Conservation (phyloP, 2,888 invertebrate species). For the Leucoptera coffeella region DNA sequence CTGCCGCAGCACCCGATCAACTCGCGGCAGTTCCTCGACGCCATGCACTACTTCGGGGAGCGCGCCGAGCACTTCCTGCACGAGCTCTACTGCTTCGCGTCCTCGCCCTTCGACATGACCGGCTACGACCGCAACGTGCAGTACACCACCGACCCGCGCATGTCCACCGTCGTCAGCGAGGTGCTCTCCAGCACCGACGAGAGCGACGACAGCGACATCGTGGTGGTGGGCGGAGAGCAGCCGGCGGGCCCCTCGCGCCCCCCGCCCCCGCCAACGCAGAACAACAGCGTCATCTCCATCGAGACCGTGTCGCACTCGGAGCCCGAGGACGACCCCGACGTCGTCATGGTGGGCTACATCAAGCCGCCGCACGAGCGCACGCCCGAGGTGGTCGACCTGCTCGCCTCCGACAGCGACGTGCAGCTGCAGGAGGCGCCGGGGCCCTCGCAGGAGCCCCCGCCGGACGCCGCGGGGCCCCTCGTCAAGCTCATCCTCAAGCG, state of each 20-base stretch:
- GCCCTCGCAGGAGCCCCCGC: slow-evolving; percentile 12
- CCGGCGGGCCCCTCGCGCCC: slow-evolving; percentile 15
- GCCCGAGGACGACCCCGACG: slow-evolving; percentile 46
- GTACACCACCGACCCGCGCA: slow-evolving; percentile 53
- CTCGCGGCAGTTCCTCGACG: slow-evolving; percentile 63
- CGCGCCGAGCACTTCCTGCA: slow-evolving; percentile 84
- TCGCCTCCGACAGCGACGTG: slow-evolving; percentile 51
- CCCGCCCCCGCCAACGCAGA: too few species aligned
- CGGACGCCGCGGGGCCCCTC: slow-evolving; percentile 10
- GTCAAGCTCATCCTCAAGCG: slow-evolving; percentile 14
- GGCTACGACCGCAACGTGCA: slow-evolving; percentile 70
- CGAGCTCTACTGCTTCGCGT: slow-evolving; percentile 80
- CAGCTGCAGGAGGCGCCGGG: slow-evolving; percentile 22
- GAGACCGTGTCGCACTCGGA: slow-evolving; percentile 43
- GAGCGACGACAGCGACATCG: slow-evolving; percentile 28
- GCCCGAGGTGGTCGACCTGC: slow-evolving; percentile 57
- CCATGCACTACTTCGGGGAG: slow-evolving; percentile 61
- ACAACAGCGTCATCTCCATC: slow-evolving; percentile 27
- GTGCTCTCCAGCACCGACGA: slow-evolving; percentile 30
- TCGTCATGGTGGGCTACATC: slow-evolving; percentile 58
- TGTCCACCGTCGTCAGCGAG: slow-evolving; percentile 52
- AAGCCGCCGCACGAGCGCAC: slow-evolving; percentile 62
- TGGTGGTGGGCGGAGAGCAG: slow-evolving; percentile 18
- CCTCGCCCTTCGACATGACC: slow-evolving; percentile 79
- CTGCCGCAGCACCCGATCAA: slow-evolving; percentile 62